phyloP scores from a whole-genome alignment of 2,113 vertebrate genomes.

The Serinus canaria region DNA sequence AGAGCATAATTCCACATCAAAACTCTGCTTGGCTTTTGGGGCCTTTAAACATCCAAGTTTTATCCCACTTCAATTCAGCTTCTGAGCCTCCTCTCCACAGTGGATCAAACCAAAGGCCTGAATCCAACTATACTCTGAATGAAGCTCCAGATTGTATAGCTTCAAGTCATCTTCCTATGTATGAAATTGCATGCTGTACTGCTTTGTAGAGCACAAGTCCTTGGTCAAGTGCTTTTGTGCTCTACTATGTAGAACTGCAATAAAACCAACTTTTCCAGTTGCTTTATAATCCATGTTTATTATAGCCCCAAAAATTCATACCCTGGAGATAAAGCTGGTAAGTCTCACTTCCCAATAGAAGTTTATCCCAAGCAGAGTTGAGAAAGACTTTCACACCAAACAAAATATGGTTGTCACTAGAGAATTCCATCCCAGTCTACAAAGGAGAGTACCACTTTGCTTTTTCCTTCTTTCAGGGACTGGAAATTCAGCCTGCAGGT shows the following conservation, averaged over 20 bases:
- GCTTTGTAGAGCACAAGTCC: neutral
- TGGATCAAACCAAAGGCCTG: slow-evolving; percentile 1
- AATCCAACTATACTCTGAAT: neutral
- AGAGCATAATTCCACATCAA: slow-evolving; percentile 46
- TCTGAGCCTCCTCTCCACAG: neutral
- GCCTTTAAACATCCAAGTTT: neutral
- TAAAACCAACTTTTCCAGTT: neutral
- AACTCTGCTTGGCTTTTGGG: neutral
- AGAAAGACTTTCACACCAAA: neutral
- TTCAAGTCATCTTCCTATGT: slow-evolving; percentile 23
- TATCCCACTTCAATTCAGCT: slow-evolving; percentile 27
- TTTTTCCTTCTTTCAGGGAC: neutral
- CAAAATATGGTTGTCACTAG: neutral
- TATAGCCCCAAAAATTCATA: neutral
- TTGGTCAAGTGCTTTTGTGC: neutral
- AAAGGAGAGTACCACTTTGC: neutral
- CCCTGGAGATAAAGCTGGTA: neutral
- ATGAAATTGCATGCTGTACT: neutral
- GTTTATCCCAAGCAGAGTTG: neutral
- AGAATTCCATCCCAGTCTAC: neutral
- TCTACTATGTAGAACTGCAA: neutral
- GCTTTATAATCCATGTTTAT: neutral
- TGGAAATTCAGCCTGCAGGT: neutral
- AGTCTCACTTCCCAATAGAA: neutral
- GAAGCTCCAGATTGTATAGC: slow-evolving; percentile 10